Evolutionary conservation across 2,797 vertebrate species (phyloP).

Genomic region (Potorous gilbertii): DNA sequence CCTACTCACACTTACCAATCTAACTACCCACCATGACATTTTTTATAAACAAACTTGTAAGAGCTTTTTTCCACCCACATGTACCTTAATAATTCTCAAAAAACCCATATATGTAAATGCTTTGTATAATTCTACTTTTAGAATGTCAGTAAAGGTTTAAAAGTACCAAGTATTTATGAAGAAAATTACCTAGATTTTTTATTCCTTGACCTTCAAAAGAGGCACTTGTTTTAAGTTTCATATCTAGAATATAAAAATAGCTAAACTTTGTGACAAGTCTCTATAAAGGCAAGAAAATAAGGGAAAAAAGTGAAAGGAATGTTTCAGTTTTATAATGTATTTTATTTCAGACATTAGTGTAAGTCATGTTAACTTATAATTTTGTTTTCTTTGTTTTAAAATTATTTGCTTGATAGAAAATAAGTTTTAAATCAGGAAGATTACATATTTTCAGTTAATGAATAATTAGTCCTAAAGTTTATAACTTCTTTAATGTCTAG

Average conservation of each 20-base stretch:
- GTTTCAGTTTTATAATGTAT: background rate
- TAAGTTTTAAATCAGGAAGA: background rate
- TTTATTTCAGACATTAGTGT: background rate
- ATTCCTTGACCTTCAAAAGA: background rate
- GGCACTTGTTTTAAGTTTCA: background rate
- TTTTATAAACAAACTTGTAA: background rate
- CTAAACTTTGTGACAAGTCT: background rate
- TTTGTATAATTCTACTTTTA: background rate
- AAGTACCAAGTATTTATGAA: background rate
- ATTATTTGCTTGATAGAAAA: background rate
- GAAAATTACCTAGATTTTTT: background rate
- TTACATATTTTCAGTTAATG: background rate
- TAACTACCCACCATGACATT: background rate
- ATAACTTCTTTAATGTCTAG: background rate
- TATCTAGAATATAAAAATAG: background rate
- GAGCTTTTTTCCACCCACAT: background rate
- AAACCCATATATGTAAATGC: background rate
- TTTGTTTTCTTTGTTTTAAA: background rate
- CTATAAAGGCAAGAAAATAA: background rate
- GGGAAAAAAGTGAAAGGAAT: background rate
- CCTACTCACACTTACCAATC: background rate
- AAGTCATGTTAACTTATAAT: background rate
- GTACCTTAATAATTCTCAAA: background rate
- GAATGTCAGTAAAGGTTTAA: background rate
- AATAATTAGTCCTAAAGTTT: background rate